A percentile compares a stretch with the other conserved stretches of the same genome.
Conservation (phyloP, 2,888 invertebrate genomes). For the Drosophila tanythrix region DNA sequence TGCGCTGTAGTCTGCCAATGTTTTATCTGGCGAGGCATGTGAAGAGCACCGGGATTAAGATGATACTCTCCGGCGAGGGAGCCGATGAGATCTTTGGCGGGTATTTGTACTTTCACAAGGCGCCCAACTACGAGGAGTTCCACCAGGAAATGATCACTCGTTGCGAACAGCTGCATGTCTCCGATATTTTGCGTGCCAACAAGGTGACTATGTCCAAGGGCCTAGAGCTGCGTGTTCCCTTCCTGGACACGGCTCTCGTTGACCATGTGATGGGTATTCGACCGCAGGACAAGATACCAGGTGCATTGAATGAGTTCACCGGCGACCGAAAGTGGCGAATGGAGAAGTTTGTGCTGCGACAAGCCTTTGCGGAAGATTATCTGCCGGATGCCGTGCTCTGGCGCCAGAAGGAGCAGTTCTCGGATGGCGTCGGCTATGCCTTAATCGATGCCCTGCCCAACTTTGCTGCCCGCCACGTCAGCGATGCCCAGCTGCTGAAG, state of each 20-base stretch:
- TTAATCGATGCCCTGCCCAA: conserved; percentile 79
- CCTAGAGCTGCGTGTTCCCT: conserved; percentile 93
- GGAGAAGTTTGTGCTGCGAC: conserved; percentile 93
- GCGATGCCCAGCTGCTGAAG: conserved; percentile 86
- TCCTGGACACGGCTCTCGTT: conserved; percentile 93
- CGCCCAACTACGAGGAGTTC: conserved; percentile 89
- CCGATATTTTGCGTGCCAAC: conserved; percentile 92
- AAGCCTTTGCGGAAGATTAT: conserved; percentile 90
- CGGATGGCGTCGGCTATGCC: conserved; percentile 82
- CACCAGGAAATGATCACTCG: conserved; percentile 90
- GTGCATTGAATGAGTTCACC: conserved; percentile 60
- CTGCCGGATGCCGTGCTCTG: conserved; percentile 94
- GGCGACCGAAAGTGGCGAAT: conserved; percentile 64
- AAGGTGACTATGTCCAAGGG: conserved; percentile 89
- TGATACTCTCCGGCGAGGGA: conserved; percentile 96
- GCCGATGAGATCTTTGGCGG: conserved; percentile 98
- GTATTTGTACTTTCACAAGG: conserved; percentile 96
- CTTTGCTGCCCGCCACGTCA: conserved; percentile 87
- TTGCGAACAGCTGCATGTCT: conserved; percentile 90
- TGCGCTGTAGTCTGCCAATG: conserved; percentile 87
- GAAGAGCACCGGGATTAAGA: conserved; percentile 92
- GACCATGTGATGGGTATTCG: conserved; percentile 91
- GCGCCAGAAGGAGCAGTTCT: conserved; percentile 95
- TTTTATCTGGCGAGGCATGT: conserved; percentile 92
- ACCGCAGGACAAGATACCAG: conserved; percentile 88